Base-by-base conservation (phyloP, 2,888 invertebrate species). In the Himalopsyche tibetana region DNA sequence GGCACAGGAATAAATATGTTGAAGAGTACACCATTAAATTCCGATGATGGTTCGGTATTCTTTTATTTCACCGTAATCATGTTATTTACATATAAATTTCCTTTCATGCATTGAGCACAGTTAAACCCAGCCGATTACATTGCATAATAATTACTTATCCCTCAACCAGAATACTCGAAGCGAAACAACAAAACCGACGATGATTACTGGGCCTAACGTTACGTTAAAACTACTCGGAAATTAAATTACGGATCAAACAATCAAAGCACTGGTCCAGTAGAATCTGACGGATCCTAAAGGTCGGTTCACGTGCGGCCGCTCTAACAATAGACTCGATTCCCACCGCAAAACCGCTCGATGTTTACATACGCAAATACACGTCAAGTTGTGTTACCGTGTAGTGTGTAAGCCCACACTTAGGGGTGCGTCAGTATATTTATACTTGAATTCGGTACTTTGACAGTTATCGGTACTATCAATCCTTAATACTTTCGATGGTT, bases 231-330 rank as follows among this genome's bases (percentile, higher is more conserved):
- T 74, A 74, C 74, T 74, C 74, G 36, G 38, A 74, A 74, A 74
- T 74, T 74, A 36, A 74, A 74, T 74, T 74, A 74, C 74, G 74
- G 15, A 36, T 74, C 74, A 74, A 38, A 74, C 74, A 74, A 74
- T 74, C 74, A 74, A 74, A 74, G 36, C 15, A 15, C 74, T 38
- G 74, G 74, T 38, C 74, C 74, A 15, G 28, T 74, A 12, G 36
- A 74, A 74, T 74, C 36, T 36, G 74, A 11, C 36, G 74, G 38
- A 74, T 38, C 28, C 74, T 74, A 74, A 74, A 36, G 38, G 74
- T 74, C 11, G 36, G 74, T 74, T 74, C 38, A 74, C 36, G 38
- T 74, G 36, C 74, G 74, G 74, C 74, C 74, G 28, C 36, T 74
- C 28, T 38, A 74, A 74, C 74, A 74, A 74, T 38, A 74, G 74